Base-by-base conservation (phyloP, 2,113 vertebrate species). In the Epinephelus fuscoguttatus region DNA sequence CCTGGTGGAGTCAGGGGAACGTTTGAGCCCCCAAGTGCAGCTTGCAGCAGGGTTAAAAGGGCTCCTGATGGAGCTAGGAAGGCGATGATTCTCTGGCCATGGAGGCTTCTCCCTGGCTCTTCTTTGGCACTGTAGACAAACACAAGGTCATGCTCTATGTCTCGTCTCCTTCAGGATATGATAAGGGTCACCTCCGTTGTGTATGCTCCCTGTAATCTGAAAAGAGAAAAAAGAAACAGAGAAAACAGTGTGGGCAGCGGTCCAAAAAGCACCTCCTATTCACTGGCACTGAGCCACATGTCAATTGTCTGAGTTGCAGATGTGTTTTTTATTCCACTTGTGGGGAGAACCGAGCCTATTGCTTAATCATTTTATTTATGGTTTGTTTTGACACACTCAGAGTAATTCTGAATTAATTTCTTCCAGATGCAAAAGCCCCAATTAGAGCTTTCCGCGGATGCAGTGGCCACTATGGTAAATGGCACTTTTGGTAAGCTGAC, bases 1-100 rank as follows among this genome's bases (percentile, higher is more conserved):
- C 80, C 95, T 95, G 96, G 96, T 96, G 95, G 94, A 96, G 96
- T 94, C 95, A 92, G 84, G 61, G 91, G 81, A 75, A 81, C 30
- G 13, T 70, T 23, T 52, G 68, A 82, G 75, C 21, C 84, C 89
- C 82, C 94, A 95, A 94, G 95, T 96, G 96, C 94, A 95, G 96
- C 94, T 94, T 88, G 72, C 50, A 90, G 64, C 50, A 69, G 50
- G 66, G 67, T 83, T 70, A 74, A 81, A 82, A 59, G 78, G 49
- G 71, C 74, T 83, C 84, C 95, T 95, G 94, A 94, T 95, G 94
- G 94, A 95, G 96, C 94, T 95, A 90, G 81, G 72, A 91, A 67
- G 76, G 78, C 21, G 60, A 73, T 52, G 86, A 84, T 70, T 87
- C 81, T 84, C 80, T 82, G 66, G 73, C 67, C 84, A 89, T 76